Percentiles rank a stretch among this genome's conserved stretches.
Evolutionary conservation across 2,888 invertebrate genomes (phyloP).

Genomic region (Ormyrus rosae): DNA sequence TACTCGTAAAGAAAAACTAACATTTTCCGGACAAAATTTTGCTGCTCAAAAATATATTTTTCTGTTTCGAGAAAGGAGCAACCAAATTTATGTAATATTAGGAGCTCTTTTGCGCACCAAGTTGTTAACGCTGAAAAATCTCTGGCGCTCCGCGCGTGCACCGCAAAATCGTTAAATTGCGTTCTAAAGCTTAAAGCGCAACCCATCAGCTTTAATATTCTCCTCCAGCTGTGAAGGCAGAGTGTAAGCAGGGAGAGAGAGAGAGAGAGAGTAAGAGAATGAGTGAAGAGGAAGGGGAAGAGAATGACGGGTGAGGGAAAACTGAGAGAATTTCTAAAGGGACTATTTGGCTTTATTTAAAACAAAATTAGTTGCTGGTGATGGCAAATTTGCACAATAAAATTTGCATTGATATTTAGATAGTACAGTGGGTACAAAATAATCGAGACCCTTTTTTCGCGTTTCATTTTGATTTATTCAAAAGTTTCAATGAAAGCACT

Average conservation of each 20-base stretch:
- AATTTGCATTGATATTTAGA: too few relatives aligned
- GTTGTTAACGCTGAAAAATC: slow-evolving; percentile 42
- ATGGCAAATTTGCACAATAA: too few relatives aligned
- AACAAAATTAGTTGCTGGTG: not conserved
- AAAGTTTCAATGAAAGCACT: too few relatives aligned
- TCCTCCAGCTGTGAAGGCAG: slow-evolving; percentile 14
- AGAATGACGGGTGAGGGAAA: not conserved
- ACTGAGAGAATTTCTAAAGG: slow-evolving; percentile 31
- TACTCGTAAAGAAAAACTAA: too few relatives aligned
- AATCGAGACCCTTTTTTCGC: too few relatives aligned
- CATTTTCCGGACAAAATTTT: too few relatives aligned
- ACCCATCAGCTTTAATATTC: slow-evolving; percentile 53
- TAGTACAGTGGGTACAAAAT: too few relatives aligned
- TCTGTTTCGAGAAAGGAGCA: not conserved
- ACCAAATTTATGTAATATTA: slow-evolving; percentile 14
- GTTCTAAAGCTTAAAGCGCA: slow-evolving; percentile 42
- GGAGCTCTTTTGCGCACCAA: not conserved
- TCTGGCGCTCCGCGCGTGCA: slow-evolving; percentile 1
- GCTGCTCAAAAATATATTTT: not conserved
- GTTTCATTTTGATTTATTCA: too few relatives aligned
- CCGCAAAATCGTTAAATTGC: slow-evolving; percentile 48
- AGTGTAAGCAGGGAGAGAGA: not conserved
- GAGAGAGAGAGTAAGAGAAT: not conserved
- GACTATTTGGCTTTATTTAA: slow-evolving; percentile 7
- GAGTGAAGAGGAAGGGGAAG: not conserved